phyloP scores from a whole-genome alignment of 2,797 vertebrate genomes.

The Steatocranus sp. region DNA sequence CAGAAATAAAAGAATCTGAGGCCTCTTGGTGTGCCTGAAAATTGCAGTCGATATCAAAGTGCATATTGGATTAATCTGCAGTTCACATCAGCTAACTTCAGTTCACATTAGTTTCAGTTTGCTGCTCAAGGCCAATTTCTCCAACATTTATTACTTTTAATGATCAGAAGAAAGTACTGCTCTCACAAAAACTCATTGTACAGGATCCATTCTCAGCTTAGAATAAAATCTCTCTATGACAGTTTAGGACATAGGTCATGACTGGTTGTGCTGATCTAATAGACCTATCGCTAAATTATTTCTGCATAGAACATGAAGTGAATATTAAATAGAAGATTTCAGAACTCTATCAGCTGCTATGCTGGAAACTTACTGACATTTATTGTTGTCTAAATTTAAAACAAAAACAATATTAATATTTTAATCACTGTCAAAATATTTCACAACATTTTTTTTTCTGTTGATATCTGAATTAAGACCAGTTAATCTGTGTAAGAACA shows the following conservation, averaged over 20 bases:
- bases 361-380: neutral
- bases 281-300: neutral
- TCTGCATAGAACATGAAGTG: neutral
- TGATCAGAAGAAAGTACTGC: neutral
- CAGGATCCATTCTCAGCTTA: neutral
- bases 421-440: neutral
- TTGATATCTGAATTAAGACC: neutral
- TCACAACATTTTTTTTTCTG: neutral
- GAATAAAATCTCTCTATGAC: neutral
- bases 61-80: neutral
- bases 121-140: neutral
- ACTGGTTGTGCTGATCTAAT: neutral
- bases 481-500: neutral
- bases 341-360: neutral
- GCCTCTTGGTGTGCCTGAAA: neutral
- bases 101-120: neutral
- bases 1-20: neutral
- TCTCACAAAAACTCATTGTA: neutral
- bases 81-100: neutral
- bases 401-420: rapidly evolving
- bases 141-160: neutral
- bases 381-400: neutral
- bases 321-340: neutral
- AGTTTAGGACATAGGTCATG: neutral
- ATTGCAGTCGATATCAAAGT: neutral